phyloP scores from a whole-genome alignment of 2,888 invertebrate species.

The Sylvicola cinctus region DNA sequence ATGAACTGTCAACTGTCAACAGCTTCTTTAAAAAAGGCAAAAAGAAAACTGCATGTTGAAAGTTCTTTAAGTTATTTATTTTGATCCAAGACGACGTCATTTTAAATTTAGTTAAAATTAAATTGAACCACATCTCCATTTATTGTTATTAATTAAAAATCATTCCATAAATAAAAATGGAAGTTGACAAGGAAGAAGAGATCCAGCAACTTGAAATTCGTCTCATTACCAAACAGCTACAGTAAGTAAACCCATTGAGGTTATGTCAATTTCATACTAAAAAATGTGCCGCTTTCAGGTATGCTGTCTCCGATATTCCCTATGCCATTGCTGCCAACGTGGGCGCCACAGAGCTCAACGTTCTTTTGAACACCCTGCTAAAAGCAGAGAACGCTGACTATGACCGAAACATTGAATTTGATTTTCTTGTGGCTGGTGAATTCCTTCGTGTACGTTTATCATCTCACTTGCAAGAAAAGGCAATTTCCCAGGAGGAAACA shows the following conservation, averaged over 20 bases:
- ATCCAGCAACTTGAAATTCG: constrained; percentile 59
- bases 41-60: too few relatives aligned
- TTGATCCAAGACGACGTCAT: too few relatives aligned
- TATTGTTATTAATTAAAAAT: background rate
- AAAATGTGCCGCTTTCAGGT: constrained; percentile 29
- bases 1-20: too few relatives aligned
- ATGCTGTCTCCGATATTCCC: constrained; percentile 69
- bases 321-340: constrained; percentile 61
- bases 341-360: constrained; percentile 47
- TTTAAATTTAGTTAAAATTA: too few relatives aligned
- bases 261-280: constrained; percentile 1
- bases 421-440: constrained; percentile 73
- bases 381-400: constrained; percentile 31
- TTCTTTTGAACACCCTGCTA: constrained; percentile 57
- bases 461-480: constrained; percentile 56
- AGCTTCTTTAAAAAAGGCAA: too few relatives aligned
- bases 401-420: constrained; percentile 42
- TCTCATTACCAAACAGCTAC: constrained; percentile 58
- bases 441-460: constrained; percentile 37
- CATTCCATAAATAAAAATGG: constrained; percentile 12
- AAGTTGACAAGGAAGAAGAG: constrained; percentile 25
- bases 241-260: constrained; percentile 32
- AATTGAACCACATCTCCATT: background rate
- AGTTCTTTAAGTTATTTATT: too few relatives aligned
- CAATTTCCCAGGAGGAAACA: constrained; percentile 61